Conservation (phyloP, 1,140 invertebrate genomes). For the Lethocerus indicus region DNA sequence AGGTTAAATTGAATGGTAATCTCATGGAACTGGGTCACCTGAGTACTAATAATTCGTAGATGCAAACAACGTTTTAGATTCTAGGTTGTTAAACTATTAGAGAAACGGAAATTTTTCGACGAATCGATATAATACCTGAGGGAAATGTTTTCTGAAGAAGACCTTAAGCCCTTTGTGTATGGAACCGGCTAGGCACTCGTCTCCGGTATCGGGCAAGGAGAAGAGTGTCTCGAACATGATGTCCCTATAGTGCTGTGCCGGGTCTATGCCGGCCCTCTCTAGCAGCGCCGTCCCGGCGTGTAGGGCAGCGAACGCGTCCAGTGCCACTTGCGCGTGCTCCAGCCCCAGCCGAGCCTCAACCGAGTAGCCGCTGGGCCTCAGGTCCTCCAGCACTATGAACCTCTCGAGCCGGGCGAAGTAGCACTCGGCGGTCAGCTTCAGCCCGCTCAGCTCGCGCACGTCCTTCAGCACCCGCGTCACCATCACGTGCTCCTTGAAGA, state of each 20-base stretch:
- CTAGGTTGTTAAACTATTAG: too few species aligned
- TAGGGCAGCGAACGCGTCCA: constrained; percentile 7
- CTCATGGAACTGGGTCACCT: too few species aligned
- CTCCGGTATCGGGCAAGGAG: neutral
- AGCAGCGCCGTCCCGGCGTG: constrained; percentile 1
- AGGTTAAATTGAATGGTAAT: too few species aligned
- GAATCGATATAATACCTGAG: too few species aligned
- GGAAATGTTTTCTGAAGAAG: too few species aligned
- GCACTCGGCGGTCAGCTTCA: constrained; percentile 7
- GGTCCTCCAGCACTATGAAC: constrained; percentile 4
- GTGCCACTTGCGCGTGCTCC: neutral
- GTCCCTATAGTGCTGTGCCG: constrained; percentile 1
- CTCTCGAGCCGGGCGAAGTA: constrained; percentile 4
- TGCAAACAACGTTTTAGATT: too few species aligned
- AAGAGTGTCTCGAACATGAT: constrained; percentile 4
- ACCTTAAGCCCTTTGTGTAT: too few species aligned
- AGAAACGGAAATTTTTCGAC: too few species aligned
- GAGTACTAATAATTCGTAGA: too few species aligned
- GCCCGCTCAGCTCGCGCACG: neutral
- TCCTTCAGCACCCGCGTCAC: constrained; percentile 1
- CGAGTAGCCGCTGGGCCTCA: neutral
- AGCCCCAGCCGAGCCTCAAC: neutral
- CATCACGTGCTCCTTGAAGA: constrained; percentile 6
- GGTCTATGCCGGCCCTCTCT: neutral
- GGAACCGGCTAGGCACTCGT: too few species aligned